phyloP scores from a whole-genome alignment of 2,797 vertebrate species.

The Poecilia velifera region DNA sequence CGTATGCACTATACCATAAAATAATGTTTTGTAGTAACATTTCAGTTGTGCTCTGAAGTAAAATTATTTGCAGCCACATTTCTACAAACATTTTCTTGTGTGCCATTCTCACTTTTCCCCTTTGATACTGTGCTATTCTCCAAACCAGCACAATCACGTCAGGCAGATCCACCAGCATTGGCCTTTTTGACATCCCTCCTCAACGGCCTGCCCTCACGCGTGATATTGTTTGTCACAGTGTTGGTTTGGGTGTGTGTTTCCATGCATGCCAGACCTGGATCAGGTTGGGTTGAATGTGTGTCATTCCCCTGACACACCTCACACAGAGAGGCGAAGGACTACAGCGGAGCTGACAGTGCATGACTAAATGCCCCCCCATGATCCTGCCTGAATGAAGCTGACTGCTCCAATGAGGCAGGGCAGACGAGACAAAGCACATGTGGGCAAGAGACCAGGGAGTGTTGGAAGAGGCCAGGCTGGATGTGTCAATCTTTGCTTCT shows the following conservation, averaged over 20 bases:
- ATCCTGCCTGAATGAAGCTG: constrained; percentile 70
- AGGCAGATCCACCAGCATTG: constrained; percentile 34
- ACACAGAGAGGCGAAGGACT: constrained; percentile 62
- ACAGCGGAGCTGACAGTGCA: constrained; percentile 76
- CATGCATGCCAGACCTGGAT: constrained; percentile 49
- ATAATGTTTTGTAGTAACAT: neutral
- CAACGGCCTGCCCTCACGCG: constrained; percentile 33
- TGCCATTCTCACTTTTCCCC: constrained; percentile 31
- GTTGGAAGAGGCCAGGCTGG: constrained; percentile 54
- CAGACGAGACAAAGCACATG: constrained; percentile 64
- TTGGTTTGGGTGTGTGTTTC: constrained; percentile 25
- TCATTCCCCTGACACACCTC: constrained; percentile 59
- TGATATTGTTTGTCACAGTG: constrained; percentile 27
- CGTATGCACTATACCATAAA: neutral
- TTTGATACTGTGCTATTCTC: constrained; percentile 25
- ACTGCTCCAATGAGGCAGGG: constrained; percentile 73
- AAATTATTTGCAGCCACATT: constrained; percentile 1
- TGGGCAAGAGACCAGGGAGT: constrained; percentile 49
- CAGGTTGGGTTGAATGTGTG: constrained; percentile 27
- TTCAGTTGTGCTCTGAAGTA: constrained; percentile 3
- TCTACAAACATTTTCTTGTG: constrained; percentile 23
- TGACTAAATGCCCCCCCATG: constrained; percentile 76
- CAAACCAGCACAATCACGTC: constrained; percentile 46
- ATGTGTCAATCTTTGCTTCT: constrained; percentile 68
- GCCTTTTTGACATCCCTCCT: constrained; percentile 59